Base-by-base conservation (phyloP, 2,113 vertebrate species). In the Axis porcinus region DNA sequence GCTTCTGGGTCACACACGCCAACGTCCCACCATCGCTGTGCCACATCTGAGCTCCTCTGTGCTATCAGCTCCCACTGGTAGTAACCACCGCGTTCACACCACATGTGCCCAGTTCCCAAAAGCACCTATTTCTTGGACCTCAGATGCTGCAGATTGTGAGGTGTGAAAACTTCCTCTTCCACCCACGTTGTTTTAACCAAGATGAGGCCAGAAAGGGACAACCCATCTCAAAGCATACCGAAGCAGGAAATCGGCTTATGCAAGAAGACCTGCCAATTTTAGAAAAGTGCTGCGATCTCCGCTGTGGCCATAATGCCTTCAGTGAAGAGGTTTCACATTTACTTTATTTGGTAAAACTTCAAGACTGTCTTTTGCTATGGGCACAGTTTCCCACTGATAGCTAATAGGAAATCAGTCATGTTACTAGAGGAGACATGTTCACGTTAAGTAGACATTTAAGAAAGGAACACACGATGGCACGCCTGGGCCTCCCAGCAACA, bases 41-140 rank as follows among this genome's bases (percentile, higher is more conserved):
- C 87, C 84, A 82, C 60, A 83, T 45, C 36, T 67, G 25, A 95
- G 76, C 28, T 33, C 28, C 85, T 83, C 10, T 64, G n/a, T 76
- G 58, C 79, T 85, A 17, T 33, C 45, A 55, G 96, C 86, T 95
- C 86, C 92, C 82, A 89, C 57, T 95, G 50, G 23, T 79, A 82
- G 82, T 52, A 94, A 91, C 86, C 55, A 62, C 70, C 28, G 36
- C 64, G 2, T 93, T 97, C 89, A 78, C 91, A 97, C 54, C 17
- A 82, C 52, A 70, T 30, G 78, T 86, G 93, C 94, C 87, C 79
- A 70, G 62, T 88, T 98, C 90, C 96, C 90, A 97, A 95, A 19
- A 97, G 83, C 86, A 98, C 45, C 74, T 94, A 96, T 30, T 95
- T 97, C 87, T 92, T 55, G 85, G 92, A 96, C 95, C 79, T 89